Evolutionary conservation across 2,888 invertebrate species (phyloP), one percentile per base, ranked within the genome.

Genomic region (Pyrrhosoma nymphula): DNA sequence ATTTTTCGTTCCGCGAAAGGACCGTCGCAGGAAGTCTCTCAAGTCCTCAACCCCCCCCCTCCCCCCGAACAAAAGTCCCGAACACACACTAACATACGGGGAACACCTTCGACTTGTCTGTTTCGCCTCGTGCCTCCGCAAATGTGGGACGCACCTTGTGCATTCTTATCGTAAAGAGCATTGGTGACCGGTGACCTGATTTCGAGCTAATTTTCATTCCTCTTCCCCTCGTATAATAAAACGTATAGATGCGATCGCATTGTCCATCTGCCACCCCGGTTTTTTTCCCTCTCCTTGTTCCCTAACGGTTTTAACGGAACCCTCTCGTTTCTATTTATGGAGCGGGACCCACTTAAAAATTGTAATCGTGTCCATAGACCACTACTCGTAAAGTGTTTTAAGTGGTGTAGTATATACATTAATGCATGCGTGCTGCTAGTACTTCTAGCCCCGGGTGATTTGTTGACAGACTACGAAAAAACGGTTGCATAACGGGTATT

Each of bases 91-190:
- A 2, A 47, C 47, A 47, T 47, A 47, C 47, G 47, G 47, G 47
- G 8, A 47, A 47, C 47, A 47, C 47, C 47, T 47, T 47, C 47
- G 47, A 47, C 47, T 47, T 47, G 47, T 47, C 47, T 47, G 47
- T 47, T 69, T 69, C 82, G 82, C 82, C 82, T 26, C 82, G 30
- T 35, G 82, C 35, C 82, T 16, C 26, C 69, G 69, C n/a, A 26
- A 30, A 35, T 30, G 82, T 35, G 35, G 82, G 82, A 14, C 82
- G 82, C 82, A 35, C 35, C 35, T 82, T 82, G 82, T 82, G 69
- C 69, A 69, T 69, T 69, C 69, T 69, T 69, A 82, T 82, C 82
- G 82, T 82, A 82, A 35, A 82, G 82, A 35, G 82, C 82, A 35
- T 35, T 82, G 82, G 30, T 82, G 82, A 6, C 82, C 18, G 82